These are phyloP conservation scores for Leucophora obtusa DNA, from an alignment of 2,888 invertebrate species.

Conservation along the genomic window DNA sequence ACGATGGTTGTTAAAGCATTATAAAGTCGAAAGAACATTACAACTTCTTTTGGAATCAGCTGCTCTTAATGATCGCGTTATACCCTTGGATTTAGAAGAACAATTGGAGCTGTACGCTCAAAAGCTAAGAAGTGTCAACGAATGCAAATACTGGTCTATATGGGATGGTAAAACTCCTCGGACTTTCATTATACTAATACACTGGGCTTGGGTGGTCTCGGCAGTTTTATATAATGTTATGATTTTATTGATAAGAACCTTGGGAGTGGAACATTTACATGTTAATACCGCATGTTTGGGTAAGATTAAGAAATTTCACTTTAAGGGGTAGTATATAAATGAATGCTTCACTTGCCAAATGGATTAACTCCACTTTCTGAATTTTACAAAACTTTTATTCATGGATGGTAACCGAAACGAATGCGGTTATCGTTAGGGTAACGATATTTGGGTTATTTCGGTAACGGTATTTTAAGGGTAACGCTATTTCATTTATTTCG, in stretches of 20 bases:
- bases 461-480: too few species aligned
- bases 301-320: slow-evolving; percentile 43
- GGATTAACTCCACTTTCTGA: too few species aligned
- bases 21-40: slow-evolving; percentile 74
- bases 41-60: slow-evolving; percentile 75
- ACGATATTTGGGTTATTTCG: too few species aligned
- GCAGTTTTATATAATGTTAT: slow-evolving; percentile 77
- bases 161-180: slow-evolving; percentile 75
- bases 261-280: slow-evolving; percentile 77
- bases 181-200: slow-evolving; percentile 71
- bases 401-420: too few species aligned
- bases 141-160: slow-evolving; percentile 72
- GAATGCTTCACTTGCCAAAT: too few species aligned
- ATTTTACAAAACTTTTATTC: too few species aligned
- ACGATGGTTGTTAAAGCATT: slow-evolving; percentile 76
- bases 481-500: too few species aligned
- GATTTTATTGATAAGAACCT: slow-evolving; percentile 77
- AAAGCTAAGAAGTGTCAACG: slow-evolving; percentile 59
- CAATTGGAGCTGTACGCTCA: slow-evolving; percentile 72
- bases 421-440: too few species aligned
- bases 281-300: slow-evolving; percentile 78
- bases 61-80: slow-evolving; percentile 75
- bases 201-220: slow-evolving; percentile 76
- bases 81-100: slow-evolving; percentile 76
- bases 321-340: too few species aligned